phyloP scores from a whole-genome alignment of 1,140 invertebrate species.

The Asobara japonica region DNA sequence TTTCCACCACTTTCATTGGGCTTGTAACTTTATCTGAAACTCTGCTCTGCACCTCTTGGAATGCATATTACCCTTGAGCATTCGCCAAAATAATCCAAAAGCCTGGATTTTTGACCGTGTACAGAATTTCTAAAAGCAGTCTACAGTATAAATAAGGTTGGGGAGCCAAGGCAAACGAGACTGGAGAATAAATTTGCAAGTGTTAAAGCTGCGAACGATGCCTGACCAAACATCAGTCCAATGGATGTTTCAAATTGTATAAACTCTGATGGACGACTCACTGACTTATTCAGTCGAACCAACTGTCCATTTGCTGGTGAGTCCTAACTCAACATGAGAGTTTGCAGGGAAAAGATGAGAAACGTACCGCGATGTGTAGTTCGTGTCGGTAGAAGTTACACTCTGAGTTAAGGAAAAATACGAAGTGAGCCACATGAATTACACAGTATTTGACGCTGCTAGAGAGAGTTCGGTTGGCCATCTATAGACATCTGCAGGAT shows the following conservation, averaged over 20 bases:
- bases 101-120: constrained; percentile 16
- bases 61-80: constrained; percentile 49
- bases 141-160: constrained; percentile 35
- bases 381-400: not conserved
- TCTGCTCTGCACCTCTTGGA: constrained; percentile 18
- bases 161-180: constrained; percentile 17
- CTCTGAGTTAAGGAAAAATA: too few relatives aligned
- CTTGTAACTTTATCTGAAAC: not conserved
- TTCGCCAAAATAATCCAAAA: constrained; percentile 46
- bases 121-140: not conserved
- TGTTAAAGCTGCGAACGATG: constrained; percentile 27
- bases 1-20: not conserved
- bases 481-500: too few relatives aligned
- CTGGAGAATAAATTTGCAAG: constrained; percentile 39
- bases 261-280: not conserved
- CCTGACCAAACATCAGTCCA: constrained; percentile 20
- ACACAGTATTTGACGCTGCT: too few relatives aligned
- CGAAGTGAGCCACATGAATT: too few relatives aligned
- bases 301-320: not conserved
- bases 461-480: too few relatives aligned
- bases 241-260: not conserved
- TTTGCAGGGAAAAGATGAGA: not conserved
- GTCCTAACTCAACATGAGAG: not conserved
- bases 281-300: not conserved
- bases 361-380: too few relatives aligned